Evolutionary conservation across 2,888 invertebrate genomes (phyloP).

Genomic region (Melanostoma scalare): DNA sequence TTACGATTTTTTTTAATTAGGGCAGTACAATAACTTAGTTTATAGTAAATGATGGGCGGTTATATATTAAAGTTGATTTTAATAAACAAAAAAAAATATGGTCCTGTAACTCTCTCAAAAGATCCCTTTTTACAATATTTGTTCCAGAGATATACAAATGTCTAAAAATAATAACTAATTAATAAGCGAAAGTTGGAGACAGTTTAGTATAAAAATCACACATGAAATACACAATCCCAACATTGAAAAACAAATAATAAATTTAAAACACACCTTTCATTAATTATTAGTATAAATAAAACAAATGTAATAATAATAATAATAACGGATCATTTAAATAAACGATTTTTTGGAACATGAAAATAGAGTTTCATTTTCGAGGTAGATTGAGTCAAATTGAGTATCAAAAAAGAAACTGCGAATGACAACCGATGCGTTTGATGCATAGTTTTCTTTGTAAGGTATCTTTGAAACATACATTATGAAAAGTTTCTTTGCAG

Average conservation of each 20-base stretch:
- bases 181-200: constrained; percentile 23
- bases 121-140: constrained; percentile 32
- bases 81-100: constrained; percentile 19
- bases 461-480: too few relatives aligned
- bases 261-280: constrained; percentile 39
- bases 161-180: constrained; percentile 37
- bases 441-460: too few relatives aligned
- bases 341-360: constrained; percentile 65
- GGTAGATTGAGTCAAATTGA: too few relatives aligned
- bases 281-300: constrained; percentile 35
- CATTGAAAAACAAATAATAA: constrained; percentile 6
- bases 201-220: constrained; percentile 16
- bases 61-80: background rate
- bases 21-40: constrained; percentile 25
- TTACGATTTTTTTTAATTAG: constrained; percentile 34
- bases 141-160: constrained; percentile 18
- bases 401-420: too few relatives aligned
- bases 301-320: constrained; percentile 52
- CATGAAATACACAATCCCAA: constrained; percentile 45
- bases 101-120: constrained; percentile 35
- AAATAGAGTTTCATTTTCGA: background rate
- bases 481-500: too few relatives aligned
- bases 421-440: too few relatives aligned
- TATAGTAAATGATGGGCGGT: constrained; percentile 29
- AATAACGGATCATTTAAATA: constrained; percentile 58